Evolutionary conservation across 2,113 vertebrate species (phyloP), one percentile per base, ranked within the genome.

Genomic region (Siphamia tubifer): DNA sequence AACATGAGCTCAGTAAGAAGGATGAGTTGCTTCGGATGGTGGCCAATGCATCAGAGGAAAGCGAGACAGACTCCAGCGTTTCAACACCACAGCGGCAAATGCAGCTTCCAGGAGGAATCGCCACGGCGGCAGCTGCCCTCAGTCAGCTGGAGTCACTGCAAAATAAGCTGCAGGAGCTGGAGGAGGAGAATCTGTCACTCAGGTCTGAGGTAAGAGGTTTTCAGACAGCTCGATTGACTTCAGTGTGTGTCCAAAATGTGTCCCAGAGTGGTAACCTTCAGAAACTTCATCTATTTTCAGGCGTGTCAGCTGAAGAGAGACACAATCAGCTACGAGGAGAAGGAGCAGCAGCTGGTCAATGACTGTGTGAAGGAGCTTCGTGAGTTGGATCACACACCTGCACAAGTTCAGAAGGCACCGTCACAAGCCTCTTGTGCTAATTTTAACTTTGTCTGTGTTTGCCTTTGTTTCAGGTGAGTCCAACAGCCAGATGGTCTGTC

Each of bases 291-390:
- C 9, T 35, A 4, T 13, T 51, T 54, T 5, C 79, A 99, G 98
- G 98, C 96, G 15, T 92, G 90, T 86, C 95, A 96, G 19, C 90
- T 99, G 87, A 98, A 96, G 89, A 95, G 87, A 19, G 97, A 98
- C 91, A 99, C 97, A 2, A 87, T 96, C 82, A 96, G 92, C 0
- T 99, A 96, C 1, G 98, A 99, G 79, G 96, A 97, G 72, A 98
- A 99, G 81, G 98, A 99, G 13, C 96, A 98, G 70, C 95, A 96
- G 78, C 92, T 99, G 15, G 96, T 99, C 47, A 96, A 79, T 60
- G 96, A 99, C 87, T 99, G 98, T 61, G 97, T 99, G 44, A 96
- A 95, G 85, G 97, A 99, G 72, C 95, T 99, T n/a, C 93, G 97
- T 98, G 85, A 95, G 95, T 96, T 74, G 13, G 7, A 42, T 0